These are phyloP conservation scores for Capromys pilorides DNA, from an alignment of 2,797 vertebrate genomes.

Conservation along the genomic window DNA sequence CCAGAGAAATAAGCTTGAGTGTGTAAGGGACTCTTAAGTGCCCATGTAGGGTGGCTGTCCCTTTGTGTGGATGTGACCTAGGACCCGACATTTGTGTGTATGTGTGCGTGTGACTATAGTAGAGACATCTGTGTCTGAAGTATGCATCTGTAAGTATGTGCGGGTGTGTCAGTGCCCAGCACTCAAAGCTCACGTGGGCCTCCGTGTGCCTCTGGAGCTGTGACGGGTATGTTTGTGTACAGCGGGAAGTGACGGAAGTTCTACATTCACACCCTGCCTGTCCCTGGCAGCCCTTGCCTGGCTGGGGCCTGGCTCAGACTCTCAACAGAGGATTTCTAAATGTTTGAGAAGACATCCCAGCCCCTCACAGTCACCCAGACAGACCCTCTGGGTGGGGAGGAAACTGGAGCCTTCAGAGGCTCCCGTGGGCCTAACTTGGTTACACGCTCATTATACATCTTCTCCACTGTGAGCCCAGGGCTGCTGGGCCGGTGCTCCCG, in stretches of 20 bases:
- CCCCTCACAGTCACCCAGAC: slow-evolving; percentile 70
- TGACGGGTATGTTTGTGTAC: neutral
- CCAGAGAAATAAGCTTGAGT: neutral
- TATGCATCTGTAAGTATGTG: neutral
- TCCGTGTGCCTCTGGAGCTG: neutral
- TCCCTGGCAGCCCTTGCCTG: neutral
- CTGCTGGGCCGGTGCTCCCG: neutral
- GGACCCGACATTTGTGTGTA: neutral
- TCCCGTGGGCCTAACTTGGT: slow-evolving; percentile 83
- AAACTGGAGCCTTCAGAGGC: slow-evolving; percentile 80
- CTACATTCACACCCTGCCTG: slow-evolving; percentile 12
- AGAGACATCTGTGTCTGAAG: neutral
- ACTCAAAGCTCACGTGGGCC: neutral
- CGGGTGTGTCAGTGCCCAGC: neutral
- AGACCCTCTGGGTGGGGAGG: slow-evolving; percentile 77
- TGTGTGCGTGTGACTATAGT: neutral
- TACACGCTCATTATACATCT: slow-evolving; percentile 82
- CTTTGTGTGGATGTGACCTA: neutral
- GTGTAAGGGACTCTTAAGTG: neutral
- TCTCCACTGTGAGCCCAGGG: slow-evolving; percentile 59
- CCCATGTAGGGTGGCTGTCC: neutral
- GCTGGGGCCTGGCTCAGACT: slow-evolving; percentile 29
- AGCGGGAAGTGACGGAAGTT: neutral
- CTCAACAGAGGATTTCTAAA: slow-evolving; percentile 40
- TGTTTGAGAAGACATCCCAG: slow-evolving; percentile 69